Base-by-base conservation (phyloP, 2,888 invertebrate species). In the Patella ulyssiponensis region DNA sequence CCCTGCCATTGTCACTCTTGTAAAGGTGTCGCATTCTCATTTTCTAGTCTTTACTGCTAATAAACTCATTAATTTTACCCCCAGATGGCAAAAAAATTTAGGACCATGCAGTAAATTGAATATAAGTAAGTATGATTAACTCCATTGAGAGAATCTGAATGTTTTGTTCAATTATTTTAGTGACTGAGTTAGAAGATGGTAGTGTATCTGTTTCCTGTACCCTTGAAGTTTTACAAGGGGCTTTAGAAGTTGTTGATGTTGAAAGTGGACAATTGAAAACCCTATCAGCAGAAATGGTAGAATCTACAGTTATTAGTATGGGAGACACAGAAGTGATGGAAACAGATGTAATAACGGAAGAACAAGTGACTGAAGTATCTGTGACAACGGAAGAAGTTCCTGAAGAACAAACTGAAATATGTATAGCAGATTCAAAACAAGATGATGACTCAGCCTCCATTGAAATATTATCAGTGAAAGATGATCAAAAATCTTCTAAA, bases 391-490 rank as follows among this genome's bases (percentile, higher is more conserved):
- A 64, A 27, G 17, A 15, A 69, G 75, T 70, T 52, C 69, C 14
- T 20, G 70, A 56, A 52, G 70, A 52, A 70, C 58, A 33, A 54
- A 44, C 33, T 74, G 58, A 23, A 51, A 44, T 44, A 44, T 44
- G 44, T 44, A 9, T 44, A 44, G 44, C 7, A 44, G 44, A 44
- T 44, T 44, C 44, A 44, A 44, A 44, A 44, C 33, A 56, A 56
- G 58, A 58, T 15, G 70, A 69, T 15, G 75, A 72, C 12, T 69
- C 56, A 44, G 71, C 20, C 9, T n/a, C 23, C 20, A 75, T 51
- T 58, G 71, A 23, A 15, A 23, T 72, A 33, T 27, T 71, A 73
- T 54, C 52, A n/a, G 56, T 17, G 74, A 71, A 52, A 76, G 54
- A 74, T 56, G 52, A 23, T 33, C 51, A 20, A 56, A 72, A 53